Conservation (phyloP, 2,888 invertebrate genomes). For the Megaustenia siamemsis region DNA sequence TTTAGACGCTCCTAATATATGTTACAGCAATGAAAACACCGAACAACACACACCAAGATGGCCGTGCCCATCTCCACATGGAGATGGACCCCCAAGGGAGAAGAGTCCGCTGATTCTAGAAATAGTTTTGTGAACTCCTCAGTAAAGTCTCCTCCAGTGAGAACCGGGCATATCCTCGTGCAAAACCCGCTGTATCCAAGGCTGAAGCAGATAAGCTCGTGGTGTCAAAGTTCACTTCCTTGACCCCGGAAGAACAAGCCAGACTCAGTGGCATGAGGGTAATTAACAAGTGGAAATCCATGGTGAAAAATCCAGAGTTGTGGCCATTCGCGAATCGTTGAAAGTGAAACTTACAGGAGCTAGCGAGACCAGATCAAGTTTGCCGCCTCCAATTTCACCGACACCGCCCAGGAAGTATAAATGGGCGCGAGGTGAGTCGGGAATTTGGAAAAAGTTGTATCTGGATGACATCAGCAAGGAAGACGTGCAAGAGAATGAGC, state of each 20-base stretch:
- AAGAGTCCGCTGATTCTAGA: conserved; percentile 38
- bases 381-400: conserved; percentile 55
- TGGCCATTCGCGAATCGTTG: conserved; percentile 50
- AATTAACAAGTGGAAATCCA: conserved; percentile 52
- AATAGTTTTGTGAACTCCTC: conserved; percentile 44
- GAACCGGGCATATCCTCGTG: background rate
- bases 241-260: conserved; percentile 16
- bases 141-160: conserved; percentile 39
- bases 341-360: conserved; percentile 45
- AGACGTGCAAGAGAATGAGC: conserved; percentile 12
- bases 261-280: conserved; percentile 3
- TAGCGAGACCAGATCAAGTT: conserved; percentile 16
- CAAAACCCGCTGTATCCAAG: background rate
- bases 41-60: background rate
- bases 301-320: conserved; percentile 51
- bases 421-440: conserved; percentile 59
- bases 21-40: background rate
- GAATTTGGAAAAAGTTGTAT: conserved; percentile 61
- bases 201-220: background rate
- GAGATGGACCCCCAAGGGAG: conserved; percentile 30
- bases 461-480: conserved; percentile 31
- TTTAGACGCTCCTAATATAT: background rate
- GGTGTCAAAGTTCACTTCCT: background rate
- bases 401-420: conserved; percentile 58
- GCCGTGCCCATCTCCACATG: conserved; percentile 2